A percentile compares a stretch with the other conserved stretches of the same genome.
phyloP scores from a whole-genome alignment of 2,797 vertebrate genomes.

The Petrocephalus schoutedeni region DNA sequence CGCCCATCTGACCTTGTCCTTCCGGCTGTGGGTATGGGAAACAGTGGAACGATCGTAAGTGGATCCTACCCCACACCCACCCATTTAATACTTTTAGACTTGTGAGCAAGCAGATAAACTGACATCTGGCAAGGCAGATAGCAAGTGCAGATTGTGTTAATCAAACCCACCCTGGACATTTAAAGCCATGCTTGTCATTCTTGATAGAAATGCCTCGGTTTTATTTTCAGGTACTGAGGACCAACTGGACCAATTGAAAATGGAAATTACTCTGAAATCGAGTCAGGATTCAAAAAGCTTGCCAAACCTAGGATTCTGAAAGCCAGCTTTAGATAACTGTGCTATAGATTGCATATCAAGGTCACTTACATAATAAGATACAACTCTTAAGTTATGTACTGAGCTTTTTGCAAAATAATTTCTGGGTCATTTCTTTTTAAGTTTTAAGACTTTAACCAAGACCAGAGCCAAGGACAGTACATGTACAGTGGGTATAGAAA shows the following conservation, averaged over 20 bases:
- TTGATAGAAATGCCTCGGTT: background rate
- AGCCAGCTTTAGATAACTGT: background rate
- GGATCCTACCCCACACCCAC: background rate
- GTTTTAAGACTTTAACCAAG: background rate
- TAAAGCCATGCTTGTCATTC: background rate
- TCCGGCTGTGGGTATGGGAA: background rate
- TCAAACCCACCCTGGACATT: background rate
- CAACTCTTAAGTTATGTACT: background rate
- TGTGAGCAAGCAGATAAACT: conserved; percentile 19
- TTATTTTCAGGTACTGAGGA: background rate
- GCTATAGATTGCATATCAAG: conserved; percentile 9
- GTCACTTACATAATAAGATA: background rate
- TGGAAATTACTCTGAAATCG: background rate
- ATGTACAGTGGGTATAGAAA: background rate
- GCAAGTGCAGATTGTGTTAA: background rate
- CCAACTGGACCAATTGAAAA: background rate
- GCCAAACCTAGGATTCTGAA: background rate
- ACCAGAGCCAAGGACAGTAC: background rate
- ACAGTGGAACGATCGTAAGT: background rate
- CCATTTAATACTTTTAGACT: background rate
- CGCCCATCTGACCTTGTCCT: background rate
- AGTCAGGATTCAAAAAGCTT: background rate
- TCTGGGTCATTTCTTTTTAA: background rate
- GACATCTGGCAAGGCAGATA: background rate
- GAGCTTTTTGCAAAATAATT: background rate